Evolutionary conservation across 2,113 vertebrate genomes (phyloP).

Genomic region (Shinisaurus crocodilurus): DNA sequence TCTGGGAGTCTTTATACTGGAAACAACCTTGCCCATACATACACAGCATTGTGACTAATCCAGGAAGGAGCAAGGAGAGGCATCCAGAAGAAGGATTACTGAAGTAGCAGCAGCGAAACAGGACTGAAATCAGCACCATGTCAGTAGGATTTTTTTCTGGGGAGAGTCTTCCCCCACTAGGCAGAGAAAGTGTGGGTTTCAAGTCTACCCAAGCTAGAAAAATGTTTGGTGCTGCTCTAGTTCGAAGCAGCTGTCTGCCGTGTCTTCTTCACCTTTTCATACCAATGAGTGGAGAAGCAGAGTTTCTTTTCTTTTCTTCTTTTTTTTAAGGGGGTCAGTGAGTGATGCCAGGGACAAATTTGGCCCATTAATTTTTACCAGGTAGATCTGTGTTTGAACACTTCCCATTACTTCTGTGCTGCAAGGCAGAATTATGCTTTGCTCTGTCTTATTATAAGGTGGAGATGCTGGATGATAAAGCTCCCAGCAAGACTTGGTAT

Average conservation of each 20-base stretch:
- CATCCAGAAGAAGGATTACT: too few species aligned
- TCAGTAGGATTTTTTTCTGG: too few species aligned
- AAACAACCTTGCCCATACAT: too few species aligned
- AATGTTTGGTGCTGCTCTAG: background rate
- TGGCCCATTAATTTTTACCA: background rate
- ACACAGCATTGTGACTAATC: too few species aligned
- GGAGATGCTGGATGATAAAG: background rate
- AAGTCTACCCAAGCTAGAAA: background rate
- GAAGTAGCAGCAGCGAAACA: too few species aligned
- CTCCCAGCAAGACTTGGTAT: background rate
- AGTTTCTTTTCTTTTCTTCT: background rate
- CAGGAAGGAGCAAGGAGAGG: too few species aligned
- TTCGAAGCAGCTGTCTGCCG: background rate
- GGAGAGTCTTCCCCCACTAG: background rate
- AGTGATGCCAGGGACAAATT: conserved; percentile 11
- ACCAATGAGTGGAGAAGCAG: background rate
- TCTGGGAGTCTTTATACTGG: too few species aligned
- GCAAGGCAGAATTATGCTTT: conserved; percentile 14
- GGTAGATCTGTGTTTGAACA: background rate
- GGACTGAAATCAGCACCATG: too few species aligned
- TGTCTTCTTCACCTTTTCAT: background rate
- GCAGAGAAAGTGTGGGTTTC: background rate
- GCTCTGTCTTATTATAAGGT: conserved; percentile 18
- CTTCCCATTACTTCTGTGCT: background rate
- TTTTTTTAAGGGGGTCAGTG: background rate